Base-by-base conservation (phyloP, 2,113 vertebrate genomes). In the Larimichthys crocea region DNA sequence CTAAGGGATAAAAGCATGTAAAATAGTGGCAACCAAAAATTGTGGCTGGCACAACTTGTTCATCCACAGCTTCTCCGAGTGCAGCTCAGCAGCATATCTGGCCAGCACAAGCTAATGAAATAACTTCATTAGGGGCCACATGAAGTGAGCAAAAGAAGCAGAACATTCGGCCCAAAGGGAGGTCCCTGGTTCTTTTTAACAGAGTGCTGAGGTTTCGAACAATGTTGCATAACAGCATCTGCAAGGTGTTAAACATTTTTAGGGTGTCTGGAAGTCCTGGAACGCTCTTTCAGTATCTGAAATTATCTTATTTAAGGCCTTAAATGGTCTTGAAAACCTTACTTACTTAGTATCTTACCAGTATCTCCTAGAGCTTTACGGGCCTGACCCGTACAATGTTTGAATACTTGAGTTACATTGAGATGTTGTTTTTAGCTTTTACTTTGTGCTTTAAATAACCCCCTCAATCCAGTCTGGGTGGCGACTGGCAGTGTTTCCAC, bases 401-500 rank as follows among this genome's bases (percentile, higher is more conserved):
- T 14, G 42, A 64, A 81, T 70, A 56, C 76, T 72, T 56, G 35
- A 85, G 64, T 61, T 68, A 48, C 74, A 68, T 17, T 57, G 49
- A 74, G 60, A 70, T 79, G 80, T 85, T 88, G 74, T 76, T 86
- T 83, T 82, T 88, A 86, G 79, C 79, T 77, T 89, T 80, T 70
- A 76, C 78, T 66, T 60, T 40, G 74, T 22, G 50, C 81, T 87
- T 87, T 88, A 86, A 88, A 90, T 89, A 91, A 76, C 74, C 71
- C 31, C 4, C 66, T 74, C 40, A 14, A 14, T 61, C 59, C 31
- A 59, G 71, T 84, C 80, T 79, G 73, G 84, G 24, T 40, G 66
- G 68, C 20, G 44, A 69, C 70, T 61, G 60, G 61, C 57, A 53
- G 29, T 52, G 44, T 85, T 82, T 84, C 75, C 86, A 78, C 26